phyloP scores from a whole-genome alignment of 2,888 invertebrate genomes.

The Odontocerum albicorne region DNA sequence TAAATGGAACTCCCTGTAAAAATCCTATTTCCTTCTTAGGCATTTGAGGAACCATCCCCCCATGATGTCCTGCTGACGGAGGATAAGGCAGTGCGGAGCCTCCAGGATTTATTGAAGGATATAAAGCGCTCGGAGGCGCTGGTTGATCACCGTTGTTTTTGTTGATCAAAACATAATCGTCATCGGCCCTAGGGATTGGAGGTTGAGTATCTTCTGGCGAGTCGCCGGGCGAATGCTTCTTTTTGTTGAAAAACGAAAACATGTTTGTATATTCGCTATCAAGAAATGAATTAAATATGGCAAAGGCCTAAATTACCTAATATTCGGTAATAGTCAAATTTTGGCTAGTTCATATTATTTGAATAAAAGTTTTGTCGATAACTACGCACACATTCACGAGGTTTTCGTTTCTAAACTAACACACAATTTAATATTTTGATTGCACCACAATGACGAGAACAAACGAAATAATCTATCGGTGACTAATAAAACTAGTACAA shows the following conservation, averaged over 20 bases:
- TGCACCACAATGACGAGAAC: no score
- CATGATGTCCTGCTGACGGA: constrained; percentile 3
- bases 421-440: no score
- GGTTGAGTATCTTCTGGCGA: constrained; percentile 44
- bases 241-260: constrained; percentile 55
- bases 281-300: no score
- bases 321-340: no score
- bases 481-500: no score
- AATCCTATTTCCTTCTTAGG: constrained; percentile 42
- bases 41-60: constrained; percentile 5
- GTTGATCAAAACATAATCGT: constrained; percentile 52
- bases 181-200: constrained; percentile 50
- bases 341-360: no score
- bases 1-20: constrained; percentile 59
- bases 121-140: constrained; percentile 9
- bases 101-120: constrained; percentile 27
- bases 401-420: no score
- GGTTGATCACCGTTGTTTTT: constrained; percentile 4
- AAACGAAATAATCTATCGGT: no score
- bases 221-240: constrained; percentile 53
- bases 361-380: no score
- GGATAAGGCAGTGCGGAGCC: neutral
- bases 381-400: no score
- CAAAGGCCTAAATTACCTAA: no score
- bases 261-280: constrained; percentile 38